These are phyloP conservation scores for Dusona sp. DNA, from an alignment of 2,888 invertebrate species.

Conservation along the genomic window DNA sequence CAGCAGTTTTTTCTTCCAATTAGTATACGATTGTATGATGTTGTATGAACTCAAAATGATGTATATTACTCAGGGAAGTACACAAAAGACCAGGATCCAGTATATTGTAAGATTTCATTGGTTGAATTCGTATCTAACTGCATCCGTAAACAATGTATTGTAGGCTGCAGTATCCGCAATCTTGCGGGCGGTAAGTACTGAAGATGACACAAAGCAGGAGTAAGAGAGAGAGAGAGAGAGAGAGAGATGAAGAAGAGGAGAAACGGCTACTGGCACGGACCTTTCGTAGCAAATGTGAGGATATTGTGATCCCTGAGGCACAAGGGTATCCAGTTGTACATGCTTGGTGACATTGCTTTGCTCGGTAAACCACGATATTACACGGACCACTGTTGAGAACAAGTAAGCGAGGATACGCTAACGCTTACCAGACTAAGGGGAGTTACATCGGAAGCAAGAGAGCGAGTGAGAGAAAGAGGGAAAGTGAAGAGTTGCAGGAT, in stretches of 20 bases:
- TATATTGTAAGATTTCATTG: not conserved
- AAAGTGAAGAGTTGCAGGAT: constrained; percentile 39
- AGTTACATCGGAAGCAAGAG: constrained; percentile 39
- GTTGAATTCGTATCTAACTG: not conserved
- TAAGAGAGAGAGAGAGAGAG: constrained; percentile 10
- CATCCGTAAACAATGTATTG: not conserved
- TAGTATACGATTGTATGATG: no score
- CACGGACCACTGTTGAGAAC: constrained; percentile 63
- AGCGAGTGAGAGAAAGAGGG: constrained; percentile 51
- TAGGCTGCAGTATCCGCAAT: constrained; percentile 18
- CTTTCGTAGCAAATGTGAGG: constrained; percentile 68
- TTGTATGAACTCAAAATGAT: not conserved
- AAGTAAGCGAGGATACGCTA: constrained; percentile 52
- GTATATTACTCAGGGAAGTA: not conserved
- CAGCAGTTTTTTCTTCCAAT: not conserved
- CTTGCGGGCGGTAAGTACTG: constrained; percentile 13
- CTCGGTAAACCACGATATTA: constrained; percentile 74
- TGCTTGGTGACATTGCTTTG: constrained; percentile 62
- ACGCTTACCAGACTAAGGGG: constrained; percentile 34
- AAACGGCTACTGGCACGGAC: constrained; percentile 24
- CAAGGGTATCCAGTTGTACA: constrained; percentile 47
- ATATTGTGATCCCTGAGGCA: constrained; percentile 75
- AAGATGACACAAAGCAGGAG: constrained; percentile 11
- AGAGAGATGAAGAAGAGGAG: constrained; percentile 1
- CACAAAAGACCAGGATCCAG: not conserved